Base-by-base conservation (phyloP, 2,888 invertebrate species). In the Heliconius ethilla region DNA sequence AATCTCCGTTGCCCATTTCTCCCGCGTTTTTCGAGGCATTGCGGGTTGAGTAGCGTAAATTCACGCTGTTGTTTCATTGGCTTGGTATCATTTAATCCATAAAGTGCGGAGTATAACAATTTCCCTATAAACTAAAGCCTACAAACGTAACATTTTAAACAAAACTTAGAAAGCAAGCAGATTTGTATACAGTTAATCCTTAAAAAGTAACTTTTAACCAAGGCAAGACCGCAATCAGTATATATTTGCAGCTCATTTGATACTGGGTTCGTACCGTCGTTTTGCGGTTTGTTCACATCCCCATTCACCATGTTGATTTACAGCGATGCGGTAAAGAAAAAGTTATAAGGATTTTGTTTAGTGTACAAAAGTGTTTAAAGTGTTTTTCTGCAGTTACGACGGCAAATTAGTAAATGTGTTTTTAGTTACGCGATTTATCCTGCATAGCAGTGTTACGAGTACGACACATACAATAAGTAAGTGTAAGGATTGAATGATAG, bases 231-330 rank as follows among this genome's bases (percentile, higher is more conserved):
- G 78, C 73, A 75, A 72, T 74, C 75, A 69, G 70, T 75, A 45
- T 66, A 22, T 78, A 65, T 85, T 85, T 82, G 82, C 82, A 82
- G 82, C 79, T 81, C 84, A 83, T 86, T 85, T 82, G 85, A 77
- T 74, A 80, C 78, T 22, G 69, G 55, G 59, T n/a, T 37, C 59
- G 37, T 59, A 72, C 75, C 80, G 72, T 76, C 79, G 70, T 82
- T 69, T 82, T 81, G 81, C 76, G 82, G 81, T 79, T 11, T 5
- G 29, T 40, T 33, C 65, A 25, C 70, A 29, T 51, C 59, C 72
- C 72, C n/a, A 29, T 55, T 72, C 55, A 72, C 33, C 72, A n/a
- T 3, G 37, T 37, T 72, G 33, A 72, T 72, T 72, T 72, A 72
- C 33, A 22, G 22, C 33, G 51, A 51, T 70, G 70, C 18, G n/a